A percentile compares a stretch with the other conserved stretches of the same genome.
Evolutionary conservation across 2,113 vertebrate genomes (phyloP).

Genomic region (Tamias sibiricus): DNA sequence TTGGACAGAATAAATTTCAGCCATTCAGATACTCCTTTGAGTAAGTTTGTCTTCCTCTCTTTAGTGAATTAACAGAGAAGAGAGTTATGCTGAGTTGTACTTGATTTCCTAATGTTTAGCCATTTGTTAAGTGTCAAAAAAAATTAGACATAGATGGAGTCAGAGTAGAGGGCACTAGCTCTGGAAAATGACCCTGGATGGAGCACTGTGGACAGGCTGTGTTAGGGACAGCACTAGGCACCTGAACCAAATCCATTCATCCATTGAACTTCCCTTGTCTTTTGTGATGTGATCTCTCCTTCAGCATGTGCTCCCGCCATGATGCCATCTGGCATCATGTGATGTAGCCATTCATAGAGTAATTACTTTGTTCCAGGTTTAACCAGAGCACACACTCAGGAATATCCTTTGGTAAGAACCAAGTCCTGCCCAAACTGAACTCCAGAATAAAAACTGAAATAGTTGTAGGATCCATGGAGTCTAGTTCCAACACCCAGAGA

Average conservation of each 20-base stretch:
- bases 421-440: background rate
- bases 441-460: background rate
- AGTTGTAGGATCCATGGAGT: background rate
- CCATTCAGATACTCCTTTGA: background rate
- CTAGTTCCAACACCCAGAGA: background rate
- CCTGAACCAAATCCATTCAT: background rate
- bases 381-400: background rate
- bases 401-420: background rate
- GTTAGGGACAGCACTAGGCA: background rate
- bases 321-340: too few species aligned
- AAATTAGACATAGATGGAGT: background rate
- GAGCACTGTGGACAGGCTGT: background rate
- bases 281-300: too few species aligned
- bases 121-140: background rate
- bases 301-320: too few species aligned
- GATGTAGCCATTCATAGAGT: too few species aligned
- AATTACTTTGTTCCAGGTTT: background rate
- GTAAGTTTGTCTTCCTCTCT: constrained; percentile 6
- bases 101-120: background rate
- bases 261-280: background rate
- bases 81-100: background rate
- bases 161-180: background rate
- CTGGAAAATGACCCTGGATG: background rate
- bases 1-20: background rate
- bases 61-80: background rate